Percentiles rank a stretch among this genome's conserved stretches.
Evolutionary conservation across 1,140 invertebrate species (phyloP).

Genomic region (Drosophila serrata): DNA sequence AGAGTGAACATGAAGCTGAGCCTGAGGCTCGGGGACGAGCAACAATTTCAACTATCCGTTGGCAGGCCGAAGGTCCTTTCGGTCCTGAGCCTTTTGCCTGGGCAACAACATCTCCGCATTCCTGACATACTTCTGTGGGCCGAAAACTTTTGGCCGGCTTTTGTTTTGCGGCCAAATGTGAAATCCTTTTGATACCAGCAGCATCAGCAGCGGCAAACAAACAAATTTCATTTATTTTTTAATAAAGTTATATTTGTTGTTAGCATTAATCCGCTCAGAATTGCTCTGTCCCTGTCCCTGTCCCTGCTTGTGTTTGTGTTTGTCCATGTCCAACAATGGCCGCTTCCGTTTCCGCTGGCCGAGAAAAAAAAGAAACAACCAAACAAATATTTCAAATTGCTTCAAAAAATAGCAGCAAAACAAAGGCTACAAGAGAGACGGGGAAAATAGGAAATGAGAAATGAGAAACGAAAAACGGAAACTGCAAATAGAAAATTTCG

Average conservation of each 20-base stretch:
- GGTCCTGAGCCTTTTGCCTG: constrained; percentile 27
- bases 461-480: constrained; percentile 60
- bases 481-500: constrained; percentile 75
- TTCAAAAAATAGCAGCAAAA: constrained; percentile 33
- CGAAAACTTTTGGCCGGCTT: constrained; percentile 27
- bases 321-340: constrained; percentile 76
- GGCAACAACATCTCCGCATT: constrained; percentile 34
- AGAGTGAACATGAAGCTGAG: constrained; percentile 4
- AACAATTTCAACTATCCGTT: constrained; percentile 70
- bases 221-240: constrained; percentile 83
- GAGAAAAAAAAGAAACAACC: constrained; percentile 1
- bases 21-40: constrained; percentile 23
- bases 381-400: constrained; percentile 72
- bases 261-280: constrained; percentile 65
- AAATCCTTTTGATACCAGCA: constrained; percentile 56
- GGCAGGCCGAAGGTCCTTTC: constrained; percentile 42
- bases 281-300: constrained; percentile 8
- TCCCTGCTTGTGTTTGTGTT: constrained; percentile 56
- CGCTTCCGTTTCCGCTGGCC: constrained; percentile 75
- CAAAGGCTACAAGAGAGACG: constrained; percentile 9
- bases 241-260: constrained; percentile 84
- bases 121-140: constrained; percentile 64
- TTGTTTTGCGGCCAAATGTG: constrained; percentile 61
- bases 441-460: constrained; percentile 8
- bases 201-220: constrained; percentile 28